Conservation (phyloP, 2,797 vertebrate genomes). For the Limosa lapponica region DNA sequence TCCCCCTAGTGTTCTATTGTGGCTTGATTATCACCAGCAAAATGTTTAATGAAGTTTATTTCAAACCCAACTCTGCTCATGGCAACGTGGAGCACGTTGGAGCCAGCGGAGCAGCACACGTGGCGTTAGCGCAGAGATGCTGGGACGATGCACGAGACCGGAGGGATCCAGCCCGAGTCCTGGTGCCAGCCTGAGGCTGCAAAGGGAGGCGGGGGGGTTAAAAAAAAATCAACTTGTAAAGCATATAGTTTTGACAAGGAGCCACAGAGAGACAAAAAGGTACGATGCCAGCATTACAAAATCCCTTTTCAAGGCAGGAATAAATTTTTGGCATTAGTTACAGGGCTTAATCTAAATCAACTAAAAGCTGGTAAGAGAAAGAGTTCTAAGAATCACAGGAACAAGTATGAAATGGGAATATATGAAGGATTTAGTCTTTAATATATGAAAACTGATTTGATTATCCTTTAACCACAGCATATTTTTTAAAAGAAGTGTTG, state of each 20-base stretch:
- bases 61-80: not conserved
- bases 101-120: fast-evolving
- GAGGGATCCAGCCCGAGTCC: not conserved
- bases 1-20: fast-evolving
- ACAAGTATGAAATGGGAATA: slow-evolving; percentile 18
- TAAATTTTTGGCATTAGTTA: slow-evolving; percentile 15
- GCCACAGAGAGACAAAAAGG: not conserved
- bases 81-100: not conserved
- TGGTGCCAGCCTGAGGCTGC: not conserved
- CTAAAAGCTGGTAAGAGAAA: not conserved
- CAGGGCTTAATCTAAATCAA: slow-evolving; percentile 27
- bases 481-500: not conserved
- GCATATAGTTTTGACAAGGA: not conserved
- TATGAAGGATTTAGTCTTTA: slow-evolving; percentile 15
- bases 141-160: not conserved
- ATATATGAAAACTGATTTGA: slow-evolving; percentile 18
- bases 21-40: not conserved
- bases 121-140: fast-evolving
- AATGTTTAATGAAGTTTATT: not conserved
- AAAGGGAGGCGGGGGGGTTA: not conserved
- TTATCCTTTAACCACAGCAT: slow-evolving; percentile 2
- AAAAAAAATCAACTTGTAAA: not conserved
- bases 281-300: not conserved
- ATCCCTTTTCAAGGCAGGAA: slow-evolving; percentile 24
- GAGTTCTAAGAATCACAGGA: slow-evolving; percentile 21